Conservation (phyloP, 2,888 invertebrate genomes). For the Beris chalybata region DNA sequence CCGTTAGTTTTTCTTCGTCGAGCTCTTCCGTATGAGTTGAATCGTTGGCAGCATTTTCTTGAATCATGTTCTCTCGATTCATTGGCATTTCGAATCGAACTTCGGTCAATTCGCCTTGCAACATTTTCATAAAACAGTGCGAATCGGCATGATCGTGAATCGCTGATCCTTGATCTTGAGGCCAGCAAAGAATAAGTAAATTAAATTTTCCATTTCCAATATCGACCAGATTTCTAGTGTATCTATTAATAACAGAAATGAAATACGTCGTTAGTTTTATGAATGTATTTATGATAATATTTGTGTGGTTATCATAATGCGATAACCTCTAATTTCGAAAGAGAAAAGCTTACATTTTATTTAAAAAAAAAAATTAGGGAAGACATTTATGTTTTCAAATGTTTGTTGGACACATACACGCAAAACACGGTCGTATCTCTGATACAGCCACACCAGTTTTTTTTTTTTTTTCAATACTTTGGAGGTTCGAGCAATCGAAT, state of each 20-base stretch:
- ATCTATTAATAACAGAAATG: slow-evolving; percentile 60
- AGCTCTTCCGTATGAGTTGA: slow-evolving; percentile 20
- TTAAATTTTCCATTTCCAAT: slow-evolving; percentile 97
- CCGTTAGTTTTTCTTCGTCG: slow-evolving; percentile 61
- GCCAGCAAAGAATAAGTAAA: slow-evolving; percentile 97
- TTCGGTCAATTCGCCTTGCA: slow-evolving; percentile 82
- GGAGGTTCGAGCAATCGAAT: too few relatives aligned
- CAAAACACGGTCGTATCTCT: too few relatives aligned
- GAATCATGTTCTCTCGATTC: neutral
- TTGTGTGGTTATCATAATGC: too few relatives aligned
- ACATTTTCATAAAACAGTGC: slow-evolving; percentile 96
- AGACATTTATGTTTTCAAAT: too few relatives aligned
- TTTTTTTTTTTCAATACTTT: too few relatives aligned
- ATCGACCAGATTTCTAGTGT: slow-evolving; percentile 95
- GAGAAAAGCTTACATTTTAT: too few relatives aligned
- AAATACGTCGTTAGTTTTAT: too few relatives aligned
- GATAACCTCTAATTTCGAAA: too few relatives aligned
- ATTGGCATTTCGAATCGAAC: slow-evolving; percentile 59
- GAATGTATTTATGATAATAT: too few relatives aligned
- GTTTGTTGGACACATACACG: too few relatives aligned
- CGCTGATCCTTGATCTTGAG: slow-evolving; percentile 89
- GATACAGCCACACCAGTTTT: too few relatives aligned
- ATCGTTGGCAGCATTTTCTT: slow-evolving; percentile 14
- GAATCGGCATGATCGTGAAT: slow-evolving; percentile 97
- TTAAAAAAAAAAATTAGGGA: too few relatives aligned